Base-by-base conservation (phyloP, 2,113 vertebrate species). In the Esox niger region DNA sequence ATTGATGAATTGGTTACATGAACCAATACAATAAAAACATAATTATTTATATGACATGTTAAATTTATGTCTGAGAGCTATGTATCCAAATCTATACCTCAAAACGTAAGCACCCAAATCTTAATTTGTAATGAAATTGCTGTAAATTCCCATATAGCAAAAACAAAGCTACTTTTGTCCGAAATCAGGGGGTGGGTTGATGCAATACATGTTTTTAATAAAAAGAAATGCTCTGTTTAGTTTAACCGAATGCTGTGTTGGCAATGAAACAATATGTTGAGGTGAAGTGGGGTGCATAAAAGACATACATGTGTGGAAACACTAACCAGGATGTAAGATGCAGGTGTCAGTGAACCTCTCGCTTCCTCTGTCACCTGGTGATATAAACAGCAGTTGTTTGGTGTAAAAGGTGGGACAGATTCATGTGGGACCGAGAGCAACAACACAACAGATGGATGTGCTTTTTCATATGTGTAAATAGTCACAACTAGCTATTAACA, bases 391-490 rank as follows among this genome's bases (percentile, higher is more conserved):
- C 91, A 93, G 91, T 93, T 92, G 91, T 87, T 90, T 76, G 81
- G 84, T 80, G 80, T 83, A 79, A 71, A 90, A 93, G 91, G 91
- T 90, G 90, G 88, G 87, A 84, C 87, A 91, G 91, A 92, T 88
- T 92, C 91, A 93, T 91, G 91, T 71, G 87, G 87, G 87, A 87
- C 71, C 89, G 87, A 81, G 76, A 1, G 17, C 38, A 43, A 43
- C 86, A 89, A 87, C 88, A 62, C 33, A 60, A 89, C 94, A 94
- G 94, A 94, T 95, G 94, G 93, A 91, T 79, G 89, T 89, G 88
- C 78, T 91, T 91, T 90, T 88, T 86, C 89, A 87, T 86, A 66
- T 88, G 88, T 88, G 65, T 88, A 92, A 93, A 90, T 87, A 78
- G 87, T 90, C 79, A 77, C 91, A 84, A 86, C 79, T 80, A 91